Evolutionary conservation across 2,888 invertebrate species (phyloP), one percentile per base, ranked within the genome.

Genomic region (Stenodema calcarata): DNA sequence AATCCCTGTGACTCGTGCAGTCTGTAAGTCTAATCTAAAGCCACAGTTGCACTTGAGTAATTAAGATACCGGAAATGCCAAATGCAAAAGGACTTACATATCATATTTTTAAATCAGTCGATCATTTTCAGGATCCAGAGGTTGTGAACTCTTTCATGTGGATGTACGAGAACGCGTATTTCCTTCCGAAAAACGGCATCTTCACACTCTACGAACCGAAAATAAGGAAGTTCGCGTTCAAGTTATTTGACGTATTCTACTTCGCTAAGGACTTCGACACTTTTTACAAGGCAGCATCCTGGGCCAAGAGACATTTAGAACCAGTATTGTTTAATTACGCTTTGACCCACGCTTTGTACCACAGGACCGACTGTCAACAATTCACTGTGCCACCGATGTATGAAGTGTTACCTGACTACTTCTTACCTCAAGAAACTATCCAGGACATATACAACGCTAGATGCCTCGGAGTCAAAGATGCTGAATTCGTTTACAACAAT

Each of bases 261-360:
- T 94, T 94, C 86, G 94, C 95, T 89, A 95, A 94, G 90, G 94
- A 95, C 90, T 95, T 93, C 90, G 92, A 93, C 28, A 94, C 94
- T 54, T 95, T 96, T 92, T 93, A 93, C 90, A 93, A 93, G 89
- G 89, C 88, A 88, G 92, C 93, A 0, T 35, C 47, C 90, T 93
- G 92, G 92, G 92, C 92, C 91, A 92, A 93, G 83, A 90, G 92
- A 41, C 90, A 92, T 90, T 89, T 93, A 84, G 93, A 93, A 90
- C 93, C 93, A 90, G 93, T 93, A 87, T 92, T 93, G 92, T 93
- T 93, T 89, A 92, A 92, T 14, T 93, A 93, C 89, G 93, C 93
- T 81, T 91, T 93, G 27, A 92, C 83, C 18, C 44, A 41, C 14
- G 87, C 87, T 23, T 27, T 87, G 9, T 50, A 44, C 41, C 81